Conservation (phyloP, 2,888 invertebrate species). For the Tridacna crocea region DNA sequence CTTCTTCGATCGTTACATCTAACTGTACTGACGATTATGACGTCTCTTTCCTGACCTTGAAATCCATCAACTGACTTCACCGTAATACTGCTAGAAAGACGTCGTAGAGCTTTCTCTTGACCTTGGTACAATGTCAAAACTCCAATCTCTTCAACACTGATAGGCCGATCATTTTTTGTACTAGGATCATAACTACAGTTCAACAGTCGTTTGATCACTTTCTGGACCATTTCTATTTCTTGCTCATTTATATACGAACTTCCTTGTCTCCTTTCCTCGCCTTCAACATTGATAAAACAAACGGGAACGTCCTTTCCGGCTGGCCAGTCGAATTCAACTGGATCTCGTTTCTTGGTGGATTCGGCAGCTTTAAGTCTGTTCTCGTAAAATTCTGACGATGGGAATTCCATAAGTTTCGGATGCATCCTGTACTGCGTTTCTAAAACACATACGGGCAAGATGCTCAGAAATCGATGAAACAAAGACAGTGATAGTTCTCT, state of each 20-base stretch:
- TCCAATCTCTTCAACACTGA: constrained; percentile 40
- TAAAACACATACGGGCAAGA: constrained; percentile 6
- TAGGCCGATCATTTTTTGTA: constrained; percentile 23
- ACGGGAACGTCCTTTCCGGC: constrained; percentile 12
- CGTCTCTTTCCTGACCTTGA: constrained; percentile 60
- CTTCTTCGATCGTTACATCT: constrained; percentile 38
- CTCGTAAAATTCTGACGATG: constrained; percentile 52
- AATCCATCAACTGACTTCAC: constrained; percentile 56
- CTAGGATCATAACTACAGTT: constrained; percentile 31
- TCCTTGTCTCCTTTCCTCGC: constrained; percentile 34
- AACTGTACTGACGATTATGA: constrained; percentile 55
- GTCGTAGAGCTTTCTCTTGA: constrained; percentile 38
- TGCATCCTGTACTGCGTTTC: constrained; percentile 59
- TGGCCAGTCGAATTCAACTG: constrained; percentile 57
- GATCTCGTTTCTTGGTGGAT: not conserved
- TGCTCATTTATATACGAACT: constrained; percentile 39
- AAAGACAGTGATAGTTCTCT: constrained; percentile 32
- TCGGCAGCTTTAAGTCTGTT: constrained; percentile 29
- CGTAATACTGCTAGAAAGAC: constrained; percentile 28
- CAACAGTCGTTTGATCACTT: constrained; percentile 40
- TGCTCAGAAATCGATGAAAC: constrained; percentile 43
- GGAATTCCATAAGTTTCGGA: constrained; percentile 46
- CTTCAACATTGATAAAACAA: constrained; percentile 49
- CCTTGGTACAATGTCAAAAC: constrained; percentile 53
- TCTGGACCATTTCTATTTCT: constrained; percentile 41